Percentiles rank a stretch among this genome's conserved stretches.
Conservation (phyloP, 1,140 invertebrate species). For the Atopsyche davidsoni region DNA sequence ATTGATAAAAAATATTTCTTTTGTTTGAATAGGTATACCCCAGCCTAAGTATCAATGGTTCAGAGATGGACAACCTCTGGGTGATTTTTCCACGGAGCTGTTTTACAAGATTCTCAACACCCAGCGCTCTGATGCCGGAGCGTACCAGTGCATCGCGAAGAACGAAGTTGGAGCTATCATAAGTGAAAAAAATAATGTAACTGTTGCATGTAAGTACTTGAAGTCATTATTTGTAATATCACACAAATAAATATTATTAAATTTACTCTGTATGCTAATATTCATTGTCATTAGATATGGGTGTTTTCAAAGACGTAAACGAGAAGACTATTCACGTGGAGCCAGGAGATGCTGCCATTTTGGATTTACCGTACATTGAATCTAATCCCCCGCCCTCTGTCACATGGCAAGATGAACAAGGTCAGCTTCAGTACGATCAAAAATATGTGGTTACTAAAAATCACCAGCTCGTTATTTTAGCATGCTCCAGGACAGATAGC, state of each 20-base stretch:
- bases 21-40: conserved; percentile 83
- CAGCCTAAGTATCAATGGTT: conserved; percentile 85
- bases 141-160: conserved; percentile 84
- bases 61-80: conserved; percentile 72
- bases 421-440: conserved; percentile 64
- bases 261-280: conserved; percentile 26
- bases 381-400: conserved; percentile 77
- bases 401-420: conserved; percentile 73
- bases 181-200: conserved; percentile 78
- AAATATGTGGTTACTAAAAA: conserved; percentile 71
- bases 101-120: conserved; percentile 78
- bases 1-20: too few relatives aligned
- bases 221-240: conserved; percentile 1
- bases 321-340: conserved; percentile 63
- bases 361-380: conserved; percentile 74
- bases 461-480: conserved; percentile 76
- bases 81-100: conserved; percentile 67
- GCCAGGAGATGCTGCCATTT: conserved; percentile 72
- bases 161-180: conserved; percentile 87
- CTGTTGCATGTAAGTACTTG: conserved; percentile 79
- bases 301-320: conserved; percentile 63
- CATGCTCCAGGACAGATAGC: conserved; percentile 63
- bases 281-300: conserved; percentile 64
- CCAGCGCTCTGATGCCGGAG: conserved; percentile 71
- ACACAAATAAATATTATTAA: conserved; percentile 13